Evolutionary conservation across 2,113 vertebrate genomes (phyloP).

Genomic region (Passerina amoena): DNA sequence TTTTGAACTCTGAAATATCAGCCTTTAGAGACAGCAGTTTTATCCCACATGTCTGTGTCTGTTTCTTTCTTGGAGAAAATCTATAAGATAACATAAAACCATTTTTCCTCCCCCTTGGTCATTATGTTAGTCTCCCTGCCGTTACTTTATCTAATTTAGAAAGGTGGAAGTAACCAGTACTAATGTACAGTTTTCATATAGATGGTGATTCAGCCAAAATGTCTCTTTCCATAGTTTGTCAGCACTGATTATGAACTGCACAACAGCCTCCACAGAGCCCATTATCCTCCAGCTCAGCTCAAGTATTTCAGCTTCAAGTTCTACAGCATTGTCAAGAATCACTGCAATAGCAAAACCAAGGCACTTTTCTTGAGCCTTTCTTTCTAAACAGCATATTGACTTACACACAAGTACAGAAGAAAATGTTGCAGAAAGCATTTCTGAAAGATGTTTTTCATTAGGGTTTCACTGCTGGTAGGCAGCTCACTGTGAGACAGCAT

Average conservation of each 20-base stretch:
- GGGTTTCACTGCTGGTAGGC: neutral
- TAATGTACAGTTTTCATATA: neutral
- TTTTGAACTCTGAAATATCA: neutral
- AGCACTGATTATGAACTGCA: neutral
- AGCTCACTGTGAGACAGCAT: neutral
- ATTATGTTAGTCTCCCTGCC: neutral
- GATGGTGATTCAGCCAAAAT: neutral
- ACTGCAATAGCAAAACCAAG: neutral
- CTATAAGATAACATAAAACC: neutral
- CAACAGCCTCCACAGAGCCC: neutral
- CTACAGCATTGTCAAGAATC: neutral
- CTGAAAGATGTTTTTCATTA: neutral
- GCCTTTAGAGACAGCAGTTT: neutral
- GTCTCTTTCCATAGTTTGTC: neutral
- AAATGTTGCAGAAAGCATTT: neutral
- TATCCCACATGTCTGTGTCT: neutral
- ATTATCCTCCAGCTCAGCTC: neutral
- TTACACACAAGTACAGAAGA: neutral
- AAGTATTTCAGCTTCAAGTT: neutral
- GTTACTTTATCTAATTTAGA: neutral
- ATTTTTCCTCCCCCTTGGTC: neutral
- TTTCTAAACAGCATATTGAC: neutral
- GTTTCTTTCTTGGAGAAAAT: neutral
- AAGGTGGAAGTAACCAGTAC: neutral
- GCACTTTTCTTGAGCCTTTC: neutral